Evolutionary conservation across 1,140 invertebrate genomes (phyloP), one percentile per base, ranked within the genome.

Genomic region (Daktulosphaira vitifoliae): DNA sequence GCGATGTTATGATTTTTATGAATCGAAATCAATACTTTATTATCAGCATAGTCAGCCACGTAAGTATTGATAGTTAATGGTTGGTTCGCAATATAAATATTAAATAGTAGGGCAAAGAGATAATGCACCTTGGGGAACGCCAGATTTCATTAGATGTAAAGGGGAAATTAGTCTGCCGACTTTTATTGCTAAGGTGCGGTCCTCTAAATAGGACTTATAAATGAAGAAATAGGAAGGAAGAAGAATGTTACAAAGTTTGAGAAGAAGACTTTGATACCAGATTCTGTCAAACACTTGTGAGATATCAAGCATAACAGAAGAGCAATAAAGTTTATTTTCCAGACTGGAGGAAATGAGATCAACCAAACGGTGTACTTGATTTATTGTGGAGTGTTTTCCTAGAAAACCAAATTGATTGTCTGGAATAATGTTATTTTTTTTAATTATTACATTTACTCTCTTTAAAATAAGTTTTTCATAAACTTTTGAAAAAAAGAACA

Each of bases 331-430:
- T 42, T 67, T 65, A 53, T 70, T 42, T 62, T 70, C 56, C 1
- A 70, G 39, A 1, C 39, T 20, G 23, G 65, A 38, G 25, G 52
- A 37, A 42, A 70, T 70, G 38, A 48, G 29, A 20, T 65, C 68
- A 1, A 62, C 29, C 6, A 69, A 25, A 51, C 64, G 65, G 56
- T 69, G 59, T 6, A 70, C 66, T 69, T 74, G 72, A 33, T 74
- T 66, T 16, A 70, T 70, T 2, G 74, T 73, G 2, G 33, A 72
- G 48, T 73, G 71, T 2, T 68, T 68, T 16, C 65, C 8, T 33
- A 71, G 65, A 56, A 76, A 76, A 0, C 74, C 74, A 42, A 72
- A 72, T 49, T 76, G 73, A 51, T 75, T 71, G 7, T 68, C 26
- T 18, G 73, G 71, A 44, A 74, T 69, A 42, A 69, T 20, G 51